These are phyloP conservation scores for Calephelis perditalis DNA, from an alignment of 2,888 invertebrate genomes.

Conservation along the genomic window DNA sequence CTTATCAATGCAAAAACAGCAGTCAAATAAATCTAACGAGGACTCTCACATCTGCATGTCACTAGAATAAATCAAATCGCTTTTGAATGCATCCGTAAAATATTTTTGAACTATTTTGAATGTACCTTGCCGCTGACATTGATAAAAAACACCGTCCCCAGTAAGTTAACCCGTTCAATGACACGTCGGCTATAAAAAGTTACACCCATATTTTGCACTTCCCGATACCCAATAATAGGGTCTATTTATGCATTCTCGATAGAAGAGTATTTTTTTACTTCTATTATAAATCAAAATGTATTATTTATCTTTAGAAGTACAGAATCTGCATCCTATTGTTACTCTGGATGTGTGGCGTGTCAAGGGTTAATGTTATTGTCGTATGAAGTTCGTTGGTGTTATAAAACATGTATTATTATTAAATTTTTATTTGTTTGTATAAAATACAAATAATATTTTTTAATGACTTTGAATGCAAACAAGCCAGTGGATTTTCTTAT, in stretches of 20 bases:
- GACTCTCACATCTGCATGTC: conserved; percentile 74
- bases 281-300: conserved; percentile 78
- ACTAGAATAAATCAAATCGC: conserved; percentile 77
- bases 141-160: conserved; percentile 57
- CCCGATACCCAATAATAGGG: conserved; percentile 74
- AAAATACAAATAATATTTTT: too few species aligned
- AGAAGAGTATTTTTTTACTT: conserved; percentile 76
- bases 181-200: conserved; percentile 72
- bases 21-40: conserved; percentile 77
- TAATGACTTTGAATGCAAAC: too few species aligned
- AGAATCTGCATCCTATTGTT: conserved; percentile 77
- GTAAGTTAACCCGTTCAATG: conserved; percentile 73
- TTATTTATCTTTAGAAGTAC: conserved; percentile 77
- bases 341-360: conserved; percentile 74
- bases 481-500: too few species aligned
- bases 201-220: conserved; percentile 79
- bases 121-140: conserved; percentile 48
- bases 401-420: conserved; percentile 43
- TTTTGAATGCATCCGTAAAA: conserved; percentile 74
- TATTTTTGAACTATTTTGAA: conserved; percentile 76
- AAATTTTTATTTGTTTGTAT: conserved; percentile 23
- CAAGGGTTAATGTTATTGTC: conserved; percentile 75
- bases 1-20: conserved; percentile 68
- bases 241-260: conserved; percentile 77
- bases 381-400: conserved; percentile 44